Conservation (phyloP, 2,113 vertebrate genomes). For the Tyto alba region DNA sequence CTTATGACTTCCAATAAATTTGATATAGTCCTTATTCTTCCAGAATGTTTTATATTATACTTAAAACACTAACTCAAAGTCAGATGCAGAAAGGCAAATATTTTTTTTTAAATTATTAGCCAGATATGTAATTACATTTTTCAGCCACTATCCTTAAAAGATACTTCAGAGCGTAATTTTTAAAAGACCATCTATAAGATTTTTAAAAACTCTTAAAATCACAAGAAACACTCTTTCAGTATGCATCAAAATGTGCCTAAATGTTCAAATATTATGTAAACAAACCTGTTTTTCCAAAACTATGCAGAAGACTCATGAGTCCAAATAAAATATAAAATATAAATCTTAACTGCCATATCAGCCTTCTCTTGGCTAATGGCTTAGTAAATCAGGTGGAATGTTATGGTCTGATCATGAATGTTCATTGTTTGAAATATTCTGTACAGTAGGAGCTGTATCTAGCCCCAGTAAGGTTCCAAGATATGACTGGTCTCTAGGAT, state of each 20-base stretch:
- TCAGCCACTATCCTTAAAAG: constrained; percentile 21
- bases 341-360: constrained; percentile 27
- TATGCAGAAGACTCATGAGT: constrained; percentile 61
- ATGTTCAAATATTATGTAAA: constrained; percentile 54
- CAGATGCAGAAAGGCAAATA: constrained; percentile 15
- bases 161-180: constrained; percentile 12
- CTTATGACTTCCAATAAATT: background rate
- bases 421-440: constrained; percentile 77
- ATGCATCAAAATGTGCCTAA: constrained; percentile 60
- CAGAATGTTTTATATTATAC: background rate
- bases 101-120: background rate
- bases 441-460: constrained; percentile 80
- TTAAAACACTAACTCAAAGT: background rate
- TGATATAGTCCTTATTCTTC: background rate
- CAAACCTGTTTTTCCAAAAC: constrained; percentile 50
- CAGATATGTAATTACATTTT: background rate
- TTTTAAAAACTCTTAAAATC: constrained; percentile 67
- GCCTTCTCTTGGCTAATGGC: background rate
- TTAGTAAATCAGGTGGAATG: constrained; percentile 49
- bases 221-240: constrained; percentile 53
- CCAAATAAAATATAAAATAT: constrained; percentile 58
- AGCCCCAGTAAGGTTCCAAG: constrained; percentile 90
- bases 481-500: constrained; percentile 91
- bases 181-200: constrained; percentile 45
- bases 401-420: constrained; percentile 60